These are phyloP conservation scores for Lethrus apterus DNA, from an alignment of 1,140 invertebrate genomes.

Conservation along the genomic window DNA sequence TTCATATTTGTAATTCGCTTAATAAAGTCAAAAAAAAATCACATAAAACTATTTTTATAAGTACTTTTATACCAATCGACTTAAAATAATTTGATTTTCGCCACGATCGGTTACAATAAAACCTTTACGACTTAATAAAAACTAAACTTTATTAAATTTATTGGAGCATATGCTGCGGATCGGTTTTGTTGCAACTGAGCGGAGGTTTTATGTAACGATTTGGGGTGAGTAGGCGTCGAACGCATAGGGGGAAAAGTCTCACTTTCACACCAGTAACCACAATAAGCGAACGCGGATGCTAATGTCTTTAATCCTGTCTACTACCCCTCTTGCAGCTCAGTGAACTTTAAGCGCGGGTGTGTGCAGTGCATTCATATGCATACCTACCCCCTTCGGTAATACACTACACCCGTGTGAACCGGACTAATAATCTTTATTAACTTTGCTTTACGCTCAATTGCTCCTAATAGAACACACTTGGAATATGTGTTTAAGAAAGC, in stretches of 20 bases:
- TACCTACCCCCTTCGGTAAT: constrained; percentile 14
- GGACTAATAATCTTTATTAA: constrained; percentile 11
- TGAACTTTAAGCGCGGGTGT: constrained; percentile 11
- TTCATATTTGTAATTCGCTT: no score
- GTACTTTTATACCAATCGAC: no score
- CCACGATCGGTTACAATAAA: no score
- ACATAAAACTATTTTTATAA: no score
- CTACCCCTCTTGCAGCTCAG: constrained; percentile 14
- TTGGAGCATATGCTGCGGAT: constrained; percentile 22
- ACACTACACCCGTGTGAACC: constrained; percentile 7
- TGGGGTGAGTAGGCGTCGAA: constrained; percentile 25
- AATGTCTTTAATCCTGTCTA: constrained; percentile 21
- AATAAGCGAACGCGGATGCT: constrained; percentile 30
- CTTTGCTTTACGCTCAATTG: constrained; percentile 13
- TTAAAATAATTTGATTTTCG: no score
- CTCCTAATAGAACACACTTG: no score
- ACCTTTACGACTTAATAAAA: no score
- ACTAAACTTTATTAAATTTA: no score
- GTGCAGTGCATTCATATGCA: constrained; percentile 15
- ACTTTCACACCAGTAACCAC: constrained; percentile 28
- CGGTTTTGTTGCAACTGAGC: constrained; percentile 21
- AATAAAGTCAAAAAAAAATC: no score
- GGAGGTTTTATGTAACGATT: constrained; percentile 19
- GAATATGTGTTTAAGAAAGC: no score
- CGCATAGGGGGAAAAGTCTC: constrained; percentile 23